These are phyloP conservation scores for Caenorhabditis sp. DNA, from an alignment of 2,888 invertebrate species.

Conservation along the genomic window DNA sequence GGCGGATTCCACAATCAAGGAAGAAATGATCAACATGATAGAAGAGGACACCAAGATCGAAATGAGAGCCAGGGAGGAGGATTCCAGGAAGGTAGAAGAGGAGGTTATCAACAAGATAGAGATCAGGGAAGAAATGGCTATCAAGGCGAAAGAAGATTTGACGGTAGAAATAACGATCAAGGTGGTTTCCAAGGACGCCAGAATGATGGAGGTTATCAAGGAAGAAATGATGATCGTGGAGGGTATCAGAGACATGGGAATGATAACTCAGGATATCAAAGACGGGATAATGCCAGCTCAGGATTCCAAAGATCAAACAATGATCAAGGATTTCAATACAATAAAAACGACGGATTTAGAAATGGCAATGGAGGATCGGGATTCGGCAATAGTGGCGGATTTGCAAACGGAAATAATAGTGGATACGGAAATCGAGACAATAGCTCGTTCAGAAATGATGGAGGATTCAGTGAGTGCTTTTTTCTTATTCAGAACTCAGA, in stretches of 20 bases:
- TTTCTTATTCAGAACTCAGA: not conserved
- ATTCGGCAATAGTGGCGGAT: not conserved
- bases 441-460: not conserved
- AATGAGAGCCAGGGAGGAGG: not conserved
- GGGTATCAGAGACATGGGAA: too few relatives aligned
- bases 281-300: too few relatives aligned
- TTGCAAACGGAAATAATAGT: not conserved
- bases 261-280: too few relatives aligned
- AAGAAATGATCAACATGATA: too few relatives aligned
- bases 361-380: not conserved
- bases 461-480: not conserved
- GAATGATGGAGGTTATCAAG: not conserved
- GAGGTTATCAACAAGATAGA: not conserved
- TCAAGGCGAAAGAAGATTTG: not conserved
- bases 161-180: too few relatives aligned
- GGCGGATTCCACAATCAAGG: not conserved
- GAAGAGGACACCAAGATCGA: not conserved
- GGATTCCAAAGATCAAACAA: too few relatives aligned
- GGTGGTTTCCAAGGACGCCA: too few relatives aligned
- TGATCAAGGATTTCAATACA: not conserved
- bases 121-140: not conserved
- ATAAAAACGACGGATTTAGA: not conserved
- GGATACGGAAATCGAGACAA: slow-evolving; percentile 4
- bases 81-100: not conserved
- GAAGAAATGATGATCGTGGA: not conserved